These are phyloP conservation scores for Heteromormyrus szaboi DNA, from an alignment of 2,797 vertebrate species.

Conservation along the genomic window DNA sequence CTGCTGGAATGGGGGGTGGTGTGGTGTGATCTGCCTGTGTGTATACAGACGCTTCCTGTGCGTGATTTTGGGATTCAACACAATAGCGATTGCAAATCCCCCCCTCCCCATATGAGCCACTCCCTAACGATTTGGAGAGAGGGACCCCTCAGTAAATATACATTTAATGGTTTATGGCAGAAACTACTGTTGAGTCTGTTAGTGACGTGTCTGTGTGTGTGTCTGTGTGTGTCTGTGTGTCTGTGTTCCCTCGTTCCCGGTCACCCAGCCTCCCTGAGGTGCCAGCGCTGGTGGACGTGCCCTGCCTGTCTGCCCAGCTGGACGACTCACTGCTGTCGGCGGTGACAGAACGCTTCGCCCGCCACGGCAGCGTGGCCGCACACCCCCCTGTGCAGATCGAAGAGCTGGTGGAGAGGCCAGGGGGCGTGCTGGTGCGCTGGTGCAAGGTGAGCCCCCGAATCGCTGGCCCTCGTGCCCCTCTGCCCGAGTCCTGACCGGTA, in stretches of 20 bases:
- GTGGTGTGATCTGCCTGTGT: background rate
- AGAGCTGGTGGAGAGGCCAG: conserved; percentile 86
- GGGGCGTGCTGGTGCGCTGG: conserved; percentile 86
- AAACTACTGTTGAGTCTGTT: background rate
- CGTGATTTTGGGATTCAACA: background rate
- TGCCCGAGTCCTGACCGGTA: background rate
- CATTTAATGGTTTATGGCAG: background rate
- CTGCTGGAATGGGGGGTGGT: background rate
- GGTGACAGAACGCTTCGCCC: conserved; percentile 73
- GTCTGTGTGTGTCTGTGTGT: background rate
- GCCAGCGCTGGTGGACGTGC: conserved; percentile 84
- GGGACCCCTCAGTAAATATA: background rate
- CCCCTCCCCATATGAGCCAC: background rate
- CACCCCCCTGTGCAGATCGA: conserved; percentile 90
- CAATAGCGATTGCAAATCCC: background rate
- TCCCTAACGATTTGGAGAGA: background rate
- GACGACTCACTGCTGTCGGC: conserved; percentile 81
- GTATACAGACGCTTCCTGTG: background rate
- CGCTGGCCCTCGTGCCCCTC: background rate
- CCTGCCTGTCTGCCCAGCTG: conserved; percentile 87
- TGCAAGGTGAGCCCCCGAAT: conserved; percentile 73
- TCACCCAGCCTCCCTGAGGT: conserved; percentile 85
- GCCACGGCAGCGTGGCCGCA: conserved; percentile 80
- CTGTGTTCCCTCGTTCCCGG: background rate
- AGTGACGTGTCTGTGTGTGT: background rate